phyloP scores from a whole-genome alignment of 2,888 invertebrate species.

The Protodeltote pygarga region DNA sequence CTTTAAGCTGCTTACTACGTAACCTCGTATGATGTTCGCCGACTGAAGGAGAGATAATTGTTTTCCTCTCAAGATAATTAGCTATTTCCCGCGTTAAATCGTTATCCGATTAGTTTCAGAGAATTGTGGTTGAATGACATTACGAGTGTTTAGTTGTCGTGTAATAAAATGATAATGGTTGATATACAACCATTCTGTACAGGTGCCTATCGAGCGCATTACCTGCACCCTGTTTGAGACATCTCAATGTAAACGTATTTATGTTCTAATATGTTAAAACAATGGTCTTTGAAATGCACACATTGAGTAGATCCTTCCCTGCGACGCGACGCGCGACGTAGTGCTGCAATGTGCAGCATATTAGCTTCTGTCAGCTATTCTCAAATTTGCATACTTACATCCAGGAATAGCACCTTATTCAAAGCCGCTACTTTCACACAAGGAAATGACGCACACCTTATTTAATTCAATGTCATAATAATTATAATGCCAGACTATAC shows the following conservation, averaged over 20 bases:
- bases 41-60: too few species aligned
- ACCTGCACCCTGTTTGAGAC: conserved; percentile 9
- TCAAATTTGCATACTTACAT: conserved; percentile 39
- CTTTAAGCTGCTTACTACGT: too few species aligned
- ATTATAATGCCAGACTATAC: conserved; percentile 17
- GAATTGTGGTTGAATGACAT: conserved; percentile 23
- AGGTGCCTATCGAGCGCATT: neutral
- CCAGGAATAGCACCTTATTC: conserved; percentile 49
- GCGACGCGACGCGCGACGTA: neutral
- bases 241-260: neutral
- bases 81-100: conserved; percentile 9
- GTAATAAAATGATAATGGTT: conserved; percentile 3
- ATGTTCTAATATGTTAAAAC: conserved; percentile 1
- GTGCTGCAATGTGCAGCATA: conserved; percentile 15
- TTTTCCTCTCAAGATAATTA: conserved; percentile 10
- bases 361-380: conserved; percentile 39
- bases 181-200: neutral
- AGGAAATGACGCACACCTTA: conserved; percentile 36
- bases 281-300: neutral
- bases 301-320: conserved; percentile 2
- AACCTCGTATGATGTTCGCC: too few species aligned
- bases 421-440: conserved; percentile 43
- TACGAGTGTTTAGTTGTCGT: conserved; percentile 2
- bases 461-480: conserved; percentile 29
- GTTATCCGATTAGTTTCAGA: conserved; percentile 9